Evolutionary conservation across 1,140 invertebrate species (phyloP), one percentile per base, ranked within the genome.

Genomic region (Thalassaphorura encarpata): DNA sequence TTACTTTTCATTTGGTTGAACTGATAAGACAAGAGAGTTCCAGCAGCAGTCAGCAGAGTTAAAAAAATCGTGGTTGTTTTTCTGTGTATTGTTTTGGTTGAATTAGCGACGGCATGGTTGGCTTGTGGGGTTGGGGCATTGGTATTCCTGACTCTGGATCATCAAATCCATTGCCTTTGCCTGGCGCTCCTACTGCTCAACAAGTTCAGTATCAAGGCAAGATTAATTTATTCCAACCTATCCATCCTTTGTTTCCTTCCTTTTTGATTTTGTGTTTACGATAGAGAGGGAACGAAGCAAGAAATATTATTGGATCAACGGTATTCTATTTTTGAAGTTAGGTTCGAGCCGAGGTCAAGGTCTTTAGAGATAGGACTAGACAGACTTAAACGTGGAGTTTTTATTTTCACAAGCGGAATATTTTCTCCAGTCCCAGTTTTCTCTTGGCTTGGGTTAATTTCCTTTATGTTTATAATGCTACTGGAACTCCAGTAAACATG

Each of bases 171-270:
- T 24, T 26, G 21, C 33, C 33, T 16, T 51, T 18, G 18, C n/a
- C 28, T 31, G 21, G 27, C 41, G 4, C 6, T 47, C 3, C 23
- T 16, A 40, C 43, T 28, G 39, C 27, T 43, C 53, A 55, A 47
- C 16, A 48, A 45, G 54, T 54, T 59, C 56, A 58, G 53, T 58
- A 42, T 50, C 51, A 59, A 59, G 57, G 57, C 57, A 59, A 53
- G 52, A 24, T 24, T 8, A 47, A 8, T 43, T 6, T 19, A 43
- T 21, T 43, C 41, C 21, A n/a, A 13, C 41, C 6, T n/a, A 43
- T 6, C 13, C 11, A 19, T n/a, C 41, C 33, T 36, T 36, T 36
- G n/a, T 36, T 36, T n/a, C 33, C 33, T 36, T 36, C 33, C n/a
- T 36, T n/a, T n/a, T 36, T n/a, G 8, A 36, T n/a, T n/a, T 36